These are phyloP conservation scores for Phenacoccus solenopsis DNA, from an alignment of 1,140 invertebrate species.

Conservation along the genomic window DNA sequence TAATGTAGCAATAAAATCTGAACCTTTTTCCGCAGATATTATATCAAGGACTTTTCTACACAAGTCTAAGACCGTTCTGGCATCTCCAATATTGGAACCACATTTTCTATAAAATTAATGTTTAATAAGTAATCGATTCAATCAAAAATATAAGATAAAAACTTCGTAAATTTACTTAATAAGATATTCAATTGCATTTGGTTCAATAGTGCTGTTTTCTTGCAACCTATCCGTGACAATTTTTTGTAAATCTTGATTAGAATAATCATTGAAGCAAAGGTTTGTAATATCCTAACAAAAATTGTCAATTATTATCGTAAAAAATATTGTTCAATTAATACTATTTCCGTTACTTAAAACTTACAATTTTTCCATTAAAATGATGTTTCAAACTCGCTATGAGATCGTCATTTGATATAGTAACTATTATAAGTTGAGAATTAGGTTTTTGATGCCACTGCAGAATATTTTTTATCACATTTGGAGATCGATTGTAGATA, in stretches of 20 bases:
- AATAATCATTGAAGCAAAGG: not conserved
- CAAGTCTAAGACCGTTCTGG: not conserved
- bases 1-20: not conserved
- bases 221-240: not conserved
- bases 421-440: not conserved
- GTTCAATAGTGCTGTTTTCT: not conserved
- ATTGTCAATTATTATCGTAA: not conserved
- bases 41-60: not conserved
- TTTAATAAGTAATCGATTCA: not conserved
- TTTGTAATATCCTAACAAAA: not conserved
- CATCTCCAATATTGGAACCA: not conserved
- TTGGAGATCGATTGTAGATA: not conserved
- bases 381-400: not conserved
- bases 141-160: not conserved
- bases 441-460: not conserved
- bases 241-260: not conserved
- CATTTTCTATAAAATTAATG: not conserved
- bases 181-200: not conserved
- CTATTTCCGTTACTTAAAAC: not conserved
- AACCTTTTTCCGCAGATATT: not conserved
- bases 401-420: not conserved
- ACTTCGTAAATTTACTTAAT: not conserved
- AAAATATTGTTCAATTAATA: not conserved
- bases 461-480: not conserved
- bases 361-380: not conserved